Percentiles rank a stretch among this genome's conserved stretches.
phyloP scores from a whole-genome alignment of 2,113 vertebrate species.

The Perca flavescens region DNA sequence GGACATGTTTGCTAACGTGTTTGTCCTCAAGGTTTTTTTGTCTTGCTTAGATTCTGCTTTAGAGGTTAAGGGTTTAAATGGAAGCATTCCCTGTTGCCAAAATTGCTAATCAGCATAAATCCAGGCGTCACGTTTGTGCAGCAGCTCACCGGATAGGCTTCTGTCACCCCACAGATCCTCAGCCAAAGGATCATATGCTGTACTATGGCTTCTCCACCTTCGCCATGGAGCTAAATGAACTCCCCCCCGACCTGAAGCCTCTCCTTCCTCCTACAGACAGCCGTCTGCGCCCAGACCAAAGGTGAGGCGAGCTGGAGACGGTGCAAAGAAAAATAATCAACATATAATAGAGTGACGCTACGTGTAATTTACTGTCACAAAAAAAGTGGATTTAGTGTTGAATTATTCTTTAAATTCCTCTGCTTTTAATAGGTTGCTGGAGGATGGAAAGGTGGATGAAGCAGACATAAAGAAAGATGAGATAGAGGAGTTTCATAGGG shows the following conservation, averaged over 20 bases:
- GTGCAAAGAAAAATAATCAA: background rate
- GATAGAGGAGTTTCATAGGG: slow-evolving; percentile 90
- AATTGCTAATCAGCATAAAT: slow-evolving; percentile 48
- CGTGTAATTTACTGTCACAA: background rate
- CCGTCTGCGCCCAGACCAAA: slow-evolving; percentile 92
- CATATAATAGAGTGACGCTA: background rate
- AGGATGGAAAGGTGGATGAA: slow-evolving; percentile 89
- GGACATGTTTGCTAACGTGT: background rate
- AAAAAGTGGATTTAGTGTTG: background rate
- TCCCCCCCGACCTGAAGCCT: slow-evolving; percentile 84
- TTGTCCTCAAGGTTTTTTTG: background rate
- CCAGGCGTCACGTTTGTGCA: slow-evolving; percentile 44
- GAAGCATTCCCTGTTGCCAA: background rate
- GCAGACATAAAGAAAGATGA: slow-evolving; percentile 90
- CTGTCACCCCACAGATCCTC: slow-evolving; percentile 71
- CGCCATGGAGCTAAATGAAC: slow-evolving; percentile 93
- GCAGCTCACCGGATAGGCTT: slow-evolving; percentile 24
- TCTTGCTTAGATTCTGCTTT: background rate
- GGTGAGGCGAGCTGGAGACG: slow-evolving; percentile 71
- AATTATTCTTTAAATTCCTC: background rate
- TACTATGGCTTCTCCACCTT: slow-evolving; percentile 93
- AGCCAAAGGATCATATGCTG: slow-evolving; percentile 87
- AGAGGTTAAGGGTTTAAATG: slow-evolving; percentile 1
- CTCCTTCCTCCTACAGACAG: slow-evolving; percentile 91
- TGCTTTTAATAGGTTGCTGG: slow-evolving; percentile 86